phyloP scores from a whole-genome alignment of 2,888 invertebrate species.

The Drosophila longiperda region DNA sequence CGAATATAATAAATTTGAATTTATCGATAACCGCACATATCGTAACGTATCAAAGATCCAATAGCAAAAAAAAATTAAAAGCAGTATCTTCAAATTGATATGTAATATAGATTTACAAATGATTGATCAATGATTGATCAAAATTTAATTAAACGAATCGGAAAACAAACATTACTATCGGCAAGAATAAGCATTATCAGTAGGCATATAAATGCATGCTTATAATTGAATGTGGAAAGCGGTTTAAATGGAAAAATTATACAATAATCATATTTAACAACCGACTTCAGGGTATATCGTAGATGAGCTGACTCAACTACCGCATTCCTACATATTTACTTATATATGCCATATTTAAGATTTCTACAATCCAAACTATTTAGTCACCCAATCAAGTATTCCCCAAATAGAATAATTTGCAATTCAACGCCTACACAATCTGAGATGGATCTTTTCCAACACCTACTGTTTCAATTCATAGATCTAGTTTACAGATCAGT shows the following conservation, averaged over 20 bases:
- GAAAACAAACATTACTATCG: background rate
- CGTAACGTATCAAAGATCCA: background rate
- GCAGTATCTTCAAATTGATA: background rate
- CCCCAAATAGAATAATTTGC: background rate
- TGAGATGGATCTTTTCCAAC: background rate
- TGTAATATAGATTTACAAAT: background rate
- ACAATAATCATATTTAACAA: background rate
- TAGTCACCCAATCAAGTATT: background rate
- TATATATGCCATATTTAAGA: background rate
- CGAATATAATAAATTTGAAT: background rate
- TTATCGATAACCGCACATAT: background rate
- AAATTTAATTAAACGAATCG: background rate
- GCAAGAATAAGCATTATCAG: background rate
- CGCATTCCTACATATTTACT: background rate
- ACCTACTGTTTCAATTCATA: background rate
- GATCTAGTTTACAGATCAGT: background rate
- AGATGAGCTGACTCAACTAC: background rate
- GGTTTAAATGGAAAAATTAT: background rate
- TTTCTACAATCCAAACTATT: background rate
- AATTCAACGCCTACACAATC: background rate
- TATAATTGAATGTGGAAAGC: background rate
- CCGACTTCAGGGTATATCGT: background rate
- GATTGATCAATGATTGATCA: background rate
- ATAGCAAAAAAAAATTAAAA: background rate
- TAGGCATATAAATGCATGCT: background rate